Conservation (phyloP, 35 echinoderm and acorn worm species). For the Apostichopus japonicus region DNA sequence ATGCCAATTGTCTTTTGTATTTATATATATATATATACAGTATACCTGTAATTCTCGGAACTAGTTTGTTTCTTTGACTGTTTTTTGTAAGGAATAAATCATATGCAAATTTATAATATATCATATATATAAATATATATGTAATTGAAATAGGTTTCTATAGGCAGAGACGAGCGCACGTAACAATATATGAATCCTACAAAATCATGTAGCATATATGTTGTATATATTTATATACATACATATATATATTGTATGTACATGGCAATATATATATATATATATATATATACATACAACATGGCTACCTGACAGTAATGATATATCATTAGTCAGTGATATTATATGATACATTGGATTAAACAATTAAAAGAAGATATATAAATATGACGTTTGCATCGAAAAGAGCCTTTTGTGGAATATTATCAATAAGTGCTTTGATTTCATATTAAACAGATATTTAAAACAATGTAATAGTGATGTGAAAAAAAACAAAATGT, state of each 20-base stretch:
- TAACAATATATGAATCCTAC: too few species aligned
- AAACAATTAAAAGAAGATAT: background rate
- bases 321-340: background rate
- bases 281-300: background rate
- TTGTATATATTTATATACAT: background rate
- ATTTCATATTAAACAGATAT: constrained; percentile 41
- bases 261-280: background rate
- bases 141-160: constrained; percentile 6
- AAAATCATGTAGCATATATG: background rate
- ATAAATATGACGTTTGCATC: constrained; percentile 13
- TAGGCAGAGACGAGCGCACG: background rate
- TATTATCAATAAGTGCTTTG: constrained; percentile 54
- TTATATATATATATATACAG: background rate
- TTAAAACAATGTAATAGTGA: background rate
- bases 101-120: constrained; percentile 41
- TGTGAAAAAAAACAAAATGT: constrained; percentile 4
- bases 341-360: background rate
- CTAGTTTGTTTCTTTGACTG: background rate
- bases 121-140: constrained; percentile 11
- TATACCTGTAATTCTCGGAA: background rate
- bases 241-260: background rate
- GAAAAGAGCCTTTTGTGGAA: constrained; percentile 48
- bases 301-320: background rate
- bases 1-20: constrained; percentile 26
- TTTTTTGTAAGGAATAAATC: constrained; percentile 43